phyloP scores from a whole-genome alignment of 1,140 invertebrate genomes.

The Drosophila erecta region DNA sequence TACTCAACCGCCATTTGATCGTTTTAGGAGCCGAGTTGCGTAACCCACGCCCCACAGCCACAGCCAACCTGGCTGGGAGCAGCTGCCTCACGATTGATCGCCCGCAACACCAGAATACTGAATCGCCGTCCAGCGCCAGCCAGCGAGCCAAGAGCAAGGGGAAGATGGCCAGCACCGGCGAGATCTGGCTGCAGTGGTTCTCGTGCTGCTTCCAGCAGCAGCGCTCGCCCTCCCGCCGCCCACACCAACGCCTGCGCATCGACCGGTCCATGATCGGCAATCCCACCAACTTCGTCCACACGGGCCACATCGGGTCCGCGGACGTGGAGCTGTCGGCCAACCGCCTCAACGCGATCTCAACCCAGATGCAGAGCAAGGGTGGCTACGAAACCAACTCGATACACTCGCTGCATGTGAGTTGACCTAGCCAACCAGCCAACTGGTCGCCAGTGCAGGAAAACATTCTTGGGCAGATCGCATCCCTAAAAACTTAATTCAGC shows the following conservation, averaged over 20 bases:
- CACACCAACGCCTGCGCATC: conserved; percentile 90
- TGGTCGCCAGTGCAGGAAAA: too few species aligned
- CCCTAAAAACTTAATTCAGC: too few species aligned
- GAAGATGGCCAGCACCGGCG: conserved; percentile 89
- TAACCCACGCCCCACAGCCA: conserved; percentile 27
- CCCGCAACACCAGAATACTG: conserved; percentile 56
- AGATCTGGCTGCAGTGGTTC: conserved; percentile 94
- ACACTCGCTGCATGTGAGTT: conserved; percentile 86
- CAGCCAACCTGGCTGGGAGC: conserved; percentile 62
- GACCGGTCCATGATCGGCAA: conserved; percentile 96
- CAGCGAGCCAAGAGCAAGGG: conserved; percentile 40
- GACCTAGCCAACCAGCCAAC: too few species aligned
- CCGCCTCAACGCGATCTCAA: conserved; percentile 91
- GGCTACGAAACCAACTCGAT: conserved; percentile 90
- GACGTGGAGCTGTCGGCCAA: conserved; percentile 91
- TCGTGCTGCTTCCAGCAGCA: conserved; percentile 92
- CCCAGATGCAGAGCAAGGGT: conserved; percentile 95
- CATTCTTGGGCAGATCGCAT: too few species aligned
- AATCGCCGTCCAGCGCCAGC: conserved; percentile 45
- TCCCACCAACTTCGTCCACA: conserved; percentile 96
- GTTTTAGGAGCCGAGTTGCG: conserved; percentile 39
- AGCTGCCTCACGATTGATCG: conserved; percentile 39
- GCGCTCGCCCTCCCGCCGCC: conserved; percentile 87
- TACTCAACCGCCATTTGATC: not conserved
- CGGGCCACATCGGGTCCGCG: conserved; percentile 92